phyloP scores from a whole-genome alignment of 2,888 invertebrate genomes.

The Tipula confusa region DNA sequence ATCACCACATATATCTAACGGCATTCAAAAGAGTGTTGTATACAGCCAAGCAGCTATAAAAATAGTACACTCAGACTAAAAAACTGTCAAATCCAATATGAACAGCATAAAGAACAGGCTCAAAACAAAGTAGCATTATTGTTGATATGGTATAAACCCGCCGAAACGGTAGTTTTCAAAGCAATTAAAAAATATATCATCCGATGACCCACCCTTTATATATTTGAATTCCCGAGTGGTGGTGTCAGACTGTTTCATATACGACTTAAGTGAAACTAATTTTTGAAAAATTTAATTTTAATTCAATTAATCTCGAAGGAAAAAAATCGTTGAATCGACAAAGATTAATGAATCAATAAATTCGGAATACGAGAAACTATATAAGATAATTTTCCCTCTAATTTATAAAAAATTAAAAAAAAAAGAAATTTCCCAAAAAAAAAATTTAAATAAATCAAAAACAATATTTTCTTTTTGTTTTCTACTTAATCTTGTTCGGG shows the following conservation, averaged over 20 bases:
- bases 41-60: too few species aligned
- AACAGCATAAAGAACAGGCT: too few species aligned
- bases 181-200: too few species aligned
- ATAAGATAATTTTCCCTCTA: neutral
- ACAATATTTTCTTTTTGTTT: slow-evolving; percentile 1
- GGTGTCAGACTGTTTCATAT: neutral
- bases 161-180: too few species aligned
- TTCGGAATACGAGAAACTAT: neutral
- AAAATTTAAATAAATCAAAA: slow-evolving; percentile 1
- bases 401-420: neutral
- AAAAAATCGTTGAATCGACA: neutral
- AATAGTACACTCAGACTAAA: too few species aligned
- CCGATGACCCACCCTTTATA: too few species aligned
- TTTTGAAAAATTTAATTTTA: slow-evolving; percentile 5
- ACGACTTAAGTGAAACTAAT: neutral
- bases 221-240: too few species aligned
- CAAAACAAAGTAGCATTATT: too few species aligned
- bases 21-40: too few species aligned
- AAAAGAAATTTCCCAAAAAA: neutral
- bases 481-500: neutral
- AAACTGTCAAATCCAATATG: too few species aligned
- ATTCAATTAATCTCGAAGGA: neutral
- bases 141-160: too few species aligned
- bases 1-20: too few species aligned
- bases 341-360: slow-evolving; percentile 25